Conservation (phyloP, 2,888 invertebrate species). For the Baronia brevicornis region DNA sequence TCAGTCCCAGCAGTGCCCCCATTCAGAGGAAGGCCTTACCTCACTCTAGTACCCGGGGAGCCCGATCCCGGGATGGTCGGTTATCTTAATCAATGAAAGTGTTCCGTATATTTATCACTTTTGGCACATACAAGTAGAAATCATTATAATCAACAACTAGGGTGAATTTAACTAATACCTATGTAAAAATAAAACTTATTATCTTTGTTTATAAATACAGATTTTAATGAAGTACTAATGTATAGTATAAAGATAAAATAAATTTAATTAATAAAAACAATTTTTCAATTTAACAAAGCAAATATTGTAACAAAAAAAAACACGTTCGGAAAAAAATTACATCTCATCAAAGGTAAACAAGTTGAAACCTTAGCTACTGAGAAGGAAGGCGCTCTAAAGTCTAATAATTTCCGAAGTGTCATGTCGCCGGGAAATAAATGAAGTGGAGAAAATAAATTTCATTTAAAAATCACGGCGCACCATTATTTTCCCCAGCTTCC, state of each 20-base stretch:
- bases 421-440: constrained; percentile 71
- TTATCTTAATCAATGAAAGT: too few relatives aligned
- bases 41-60: too few relatives aligned
- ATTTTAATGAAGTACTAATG: too few relatives aligned
- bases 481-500: constrained; percentile 70
- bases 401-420: constrained; percentile 72
- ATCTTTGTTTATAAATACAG: too few relatives aligned
- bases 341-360: constrained; percentile 44
- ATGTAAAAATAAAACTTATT: too few relatives aligned
- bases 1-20: too few relatives aligned
- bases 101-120: too few relatives aligned
- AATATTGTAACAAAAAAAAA: constrained; percentile 11
- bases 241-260: background rate
- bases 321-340: constrained; percentile 23
- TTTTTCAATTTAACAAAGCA: constrained; percentile 10
- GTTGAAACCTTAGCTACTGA: constrained; percentile 46
- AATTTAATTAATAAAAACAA: constrained; percentile 1
- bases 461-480: constrained; percentile 72
- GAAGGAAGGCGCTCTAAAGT: constrained; percentile 49
- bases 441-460: constrained; percentile 73
- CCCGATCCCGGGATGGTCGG: too few relatives aligned
- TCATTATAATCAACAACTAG: too few relatives aligned
- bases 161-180: too few relatives aligned
- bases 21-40: too few relatives aligned
- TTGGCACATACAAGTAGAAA: too few relatives aligned